A percentile compares a stretch with the other conserved stretches of the same genome.
phyloP scores from a whole-genome alignment of 2,797 vertebrate genomes.

The Ctenopoma kingsleyae region DNA sequence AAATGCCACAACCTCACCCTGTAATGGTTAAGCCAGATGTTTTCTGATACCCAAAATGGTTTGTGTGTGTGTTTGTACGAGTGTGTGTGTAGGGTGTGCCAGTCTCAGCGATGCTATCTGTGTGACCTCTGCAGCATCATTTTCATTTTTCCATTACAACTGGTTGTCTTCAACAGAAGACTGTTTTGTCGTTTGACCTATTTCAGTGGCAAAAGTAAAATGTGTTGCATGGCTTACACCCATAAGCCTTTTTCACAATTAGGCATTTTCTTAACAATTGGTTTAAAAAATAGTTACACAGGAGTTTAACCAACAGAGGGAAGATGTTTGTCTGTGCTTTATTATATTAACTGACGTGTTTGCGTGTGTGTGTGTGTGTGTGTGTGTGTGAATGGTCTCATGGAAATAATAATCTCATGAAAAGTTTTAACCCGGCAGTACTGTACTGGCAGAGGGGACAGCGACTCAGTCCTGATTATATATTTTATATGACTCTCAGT shows the following conservation, averaged over 20 bases:
- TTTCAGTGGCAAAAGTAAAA: conserved; percentile 17
- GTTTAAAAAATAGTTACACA: conserved; percentile 36
- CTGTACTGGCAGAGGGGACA: background rate
- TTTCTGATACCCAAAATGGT: conserved; percentile 39
- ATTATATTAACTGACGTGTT: conserved; percentile 9
- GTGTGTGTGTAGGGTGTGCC: conserved; percentile 1
- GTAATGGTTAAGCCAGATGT: conserved; percentile 49
- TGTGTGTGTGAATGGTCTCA: conserved; percentile 12
- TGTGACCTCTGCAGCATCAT: conserved; percentile 33
- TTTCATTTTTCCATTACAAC: conserved; percentile 52
- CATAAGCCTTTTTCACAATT: conserved; percentile 54
- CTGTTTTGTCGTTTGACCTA: conserved; percentile 40
- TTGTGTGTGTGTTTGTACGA: conserved; percentile 9
- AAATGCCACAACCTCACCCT: conserved; percentile 28
- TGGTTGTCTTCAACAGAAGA: conserved; percentile 24
- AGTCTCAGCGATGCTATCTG: conserved; percentile 14
- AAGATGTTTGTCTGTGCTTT: conserved; percentile 24
- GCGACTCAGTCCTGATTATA: conserved; percentile 26
- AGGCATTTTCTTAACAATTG: conserved; percentile 27
- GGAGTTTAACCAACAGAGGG: conserved; percentile 5
- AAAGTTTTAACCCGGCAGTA: conserved; percentile 5
- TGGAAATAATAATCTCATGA: conserved; percentile 34
- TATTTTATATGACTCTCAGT: conserved; percentile 44
- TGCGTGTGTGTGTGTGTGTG: background rate
- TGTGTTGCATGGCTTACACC: background rate